Base-by-base conservation (phyloP, 2,113 vertebrate genomes). In the Sardina pilchardus region DNA sequence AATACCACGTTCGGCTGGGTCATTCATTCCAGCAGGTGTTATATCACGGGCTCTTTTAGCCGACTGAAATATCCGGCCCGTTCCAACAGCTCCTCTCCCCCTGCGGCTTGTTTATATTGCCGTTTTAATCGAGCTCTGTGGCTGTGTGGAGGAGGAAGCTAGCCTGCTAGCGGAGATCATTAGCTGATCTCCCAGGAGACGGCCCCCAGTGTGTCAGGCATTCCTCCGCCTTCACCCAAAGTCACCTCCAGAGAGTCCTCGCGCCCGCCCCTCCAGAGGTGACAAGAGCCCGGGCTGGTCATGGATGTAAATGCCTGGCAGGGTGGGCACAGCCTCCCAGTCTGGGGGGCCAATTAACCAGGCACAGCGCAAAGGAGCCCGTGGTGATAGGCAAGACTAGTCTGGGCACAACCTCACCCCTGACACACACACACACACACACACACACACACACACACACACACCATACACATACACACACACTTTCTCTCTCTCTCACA, bases 11-110 rank as follows among this genome's bases (percentile, higher is more conserved):
- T 34, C 36, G 34, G 10, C 71, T 78, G 30, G 26, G n/a, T 14
- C 71, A 78, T 78, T 14, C 71, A 78, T 78, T 36, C 39, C 16
- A 78, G 71, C 71, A 78, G 71, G 26, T 78, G 36, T 78, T 78
- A 17, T 78, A 34, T 34, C 26, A 34, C 16, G 5, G 21, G 21
- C 19, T 3, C 21, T 24, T 24, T 59, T 24, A 59, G 53, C 6
- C 24, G 19, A 59, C 53, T 59, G 6, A 24, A 59, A 59, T 59
- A 19, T 24, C 19, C 24, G 53, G 53, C 53, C 19, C 53, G 0
- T 59, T 59, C 21, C 5, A 24, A 21, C 53, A 21, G 21, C 53
- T 24, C 53, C 4, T 59, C 53, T 24, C 4, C 53, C 21, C 53
- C 1, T 19, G 19, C 5, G 3, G 1, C 19, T 59, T 24, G 53